These are phyloP conservation scores for Mellilla xanthometata DNA, from an alignment of 2,888 invertebrate genomes.

Conservation along the genomic window DNA sequence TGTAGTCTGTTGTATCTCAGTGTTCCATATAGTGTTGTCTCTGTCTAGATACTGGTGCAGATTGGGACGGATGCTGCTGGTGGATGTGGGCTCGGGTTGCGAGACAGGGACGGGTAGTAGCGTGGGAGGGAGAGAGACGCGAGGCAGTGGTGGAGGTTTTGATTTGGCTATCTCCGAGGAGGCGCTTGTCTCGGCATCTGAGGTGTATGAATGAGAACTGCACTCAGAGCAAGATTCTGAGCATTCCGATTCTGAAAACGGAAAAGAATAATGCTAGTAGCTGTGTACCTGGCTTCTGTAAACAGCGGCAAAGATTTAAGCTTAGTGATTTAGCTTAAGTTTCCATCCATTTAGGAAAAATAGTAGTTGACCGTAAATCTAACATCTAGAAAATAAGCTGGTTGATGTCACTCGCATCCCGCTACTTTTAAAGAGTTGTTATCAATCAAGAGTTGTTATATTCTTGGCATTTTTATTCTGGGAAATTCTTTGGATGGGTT, in stretches of 20 bases:
- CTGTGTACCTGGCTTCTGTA: too few relatives aligned
- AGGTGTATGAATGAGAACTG: slow-evolving; percentile 58
- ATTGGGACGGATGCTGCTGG: slow-evolving; percentile 66
- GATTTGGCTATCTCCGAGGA: slow-evolving; percentile 46
- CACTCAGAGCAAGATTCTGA: slow-evolving; percentile 88
- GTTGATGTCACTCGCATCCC: too few relatives aligned
- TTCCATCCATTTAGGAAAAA: too few relatives aligned
- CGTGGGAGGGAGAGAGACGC: slow-evolving; percentile 44
- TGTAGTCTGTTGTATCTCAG: slow-evolving; percentile 30
- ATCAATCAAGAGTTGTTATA: too few relatives aligned
- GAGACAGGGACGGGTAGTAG: slow-evolving; percentile 57
- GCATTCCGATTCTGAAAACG: slow-evolving; percentile 84
- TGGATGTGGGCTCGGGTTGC: slow-evolving; percentile 51
- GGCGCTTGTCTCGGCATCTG: slow-evolving; percentile 51
- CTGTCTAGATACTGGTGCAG: slow-evolving; percentile 71
- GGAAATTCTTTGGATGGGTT: too few relatives aligned
- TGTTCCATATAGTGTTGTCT: slow-evolving; percentile 70
- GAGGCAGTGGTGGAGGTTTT: slow-evolving; percentile 58
- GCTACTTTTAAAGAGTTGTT: too few relatives aligned
- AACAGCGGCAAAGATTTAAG: too few relatives aligned
- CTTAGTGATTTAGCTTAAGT: too few relatives aligned
- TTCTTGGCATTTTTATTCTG: too few relatives aligned
- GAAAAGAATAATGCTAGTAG: too few relatives aligned
- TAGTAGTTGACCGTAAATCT: too few relatives aligned
- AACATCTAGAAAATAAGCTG: too few relatives aligned